Conservation (phyloP, 2,113 vertebrate genomes). For the Panthera leo region DNA sequence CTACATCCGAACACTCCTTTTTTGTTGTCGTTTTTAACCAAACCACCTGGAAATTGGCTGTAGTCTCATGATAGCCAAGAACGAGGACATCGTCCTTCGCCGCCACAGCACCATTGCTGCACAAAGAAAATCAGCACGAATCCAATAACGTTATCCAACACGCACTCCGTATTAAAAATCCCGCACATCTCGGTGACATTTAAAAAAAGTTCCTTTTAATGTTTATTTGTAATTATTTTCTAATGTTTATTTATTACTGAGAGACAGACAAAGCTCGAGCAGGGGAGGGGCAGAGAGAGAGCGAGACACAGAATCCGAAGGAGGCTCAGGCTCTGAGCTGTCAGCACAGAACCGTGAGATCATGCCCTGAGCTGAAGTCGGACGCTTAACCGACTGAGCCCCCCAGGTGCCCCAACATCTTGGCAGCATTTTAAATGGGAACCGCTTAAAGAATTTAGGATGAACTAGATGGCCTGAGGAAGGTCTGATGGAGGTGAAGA, state of each 20-base stretch:
- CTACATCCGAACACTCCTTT: no score
- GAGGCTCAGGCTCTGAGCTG: background rate
- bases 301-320: background rate
- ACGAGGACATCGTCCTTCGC: no score
- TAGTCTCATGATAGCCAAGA: background rate
- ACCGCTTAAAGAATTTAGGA: background rate
- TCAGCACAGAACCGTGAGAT: background rate
- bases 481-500: background rate
- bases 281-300: background rate
- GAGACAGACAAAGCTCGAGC: no score
- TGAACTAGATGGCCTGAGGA: background rate
- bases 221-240: background rate
- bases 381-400: background rate
- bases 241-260: no score
- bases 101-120: fast-evolving
- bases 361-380: background rate
- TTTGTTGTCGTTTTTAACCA: background rate
- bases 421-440: background rate
- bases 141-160: background rate
- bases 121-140: background rate
- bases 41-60: background rate
- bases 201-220: background rate
- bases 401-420: background rate
- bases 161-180: background rate
- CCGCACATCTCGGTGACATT: background rate